Percentiles rank a stretch among this genome's conserved stretches.
These are phyloP conservation scores for Ectemnius lituratus DNA, from an alignment of 2,888 invertebrate genomes.

Conservation along the genomic window DNA sequence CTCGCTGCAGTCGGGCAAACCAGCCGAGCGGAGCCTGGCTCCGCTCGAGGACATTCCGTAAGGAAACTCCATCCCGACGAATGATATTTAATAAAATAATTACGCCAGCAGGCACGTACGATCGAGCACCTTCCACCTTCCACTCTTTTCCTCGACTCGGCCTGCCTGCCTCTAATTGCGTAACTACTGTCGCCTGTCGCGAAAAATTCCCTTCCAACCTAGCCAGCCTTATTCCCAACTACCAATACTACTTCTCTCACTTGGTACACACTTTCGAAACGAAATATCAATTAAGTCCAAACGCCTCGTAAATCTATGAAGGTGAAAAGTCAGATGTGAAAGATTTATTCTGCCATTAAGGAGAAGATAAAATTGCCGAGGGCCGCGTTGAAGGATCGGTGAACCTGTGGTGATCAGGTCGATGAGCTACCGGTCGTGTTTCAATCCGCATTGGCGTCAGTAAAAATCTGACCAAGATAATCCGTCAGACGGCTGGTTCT, in stretches of 20 bases:
- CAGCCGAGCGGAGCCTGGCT: background rate
- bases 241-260: too few species aligned
- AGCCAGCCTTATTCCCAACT: too few species aligned
- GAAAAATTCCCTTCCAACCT: too few species aligned
- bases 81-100: slow-evolving; percentile 70
- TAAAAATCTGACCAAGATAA: slow-evolving; percentile 33
- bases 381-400: background rate
- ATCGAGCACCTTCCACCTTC: too few species aligned
- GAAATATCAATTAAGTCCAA: background rate
- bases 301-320: background rate
- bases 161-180: too few species aligned
- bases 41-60: slow-evolving; percentile 46
- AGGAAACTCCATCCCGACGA: slow-evolving; percentile 42
- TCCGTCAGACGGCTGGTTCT: slow-evolving; percentile 32
- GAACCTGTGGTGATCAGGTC: background rate
- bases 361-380: background rate
- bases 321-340: background rate
- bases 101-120: background rate
- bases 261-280: background rate
- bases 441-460: slow-evolving; percentile 23
- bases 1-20: slow-evolving; percentile 17
- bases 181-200: too few species aligned
- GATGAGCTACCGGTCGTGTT: slow-evolving; percentile 33
- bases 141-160: too few species aligned
- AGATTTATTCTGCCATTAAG: background rate